Conservation (phyloP, 2,797 vertebrate species). For the Peromyscus attwateri region DNA sequence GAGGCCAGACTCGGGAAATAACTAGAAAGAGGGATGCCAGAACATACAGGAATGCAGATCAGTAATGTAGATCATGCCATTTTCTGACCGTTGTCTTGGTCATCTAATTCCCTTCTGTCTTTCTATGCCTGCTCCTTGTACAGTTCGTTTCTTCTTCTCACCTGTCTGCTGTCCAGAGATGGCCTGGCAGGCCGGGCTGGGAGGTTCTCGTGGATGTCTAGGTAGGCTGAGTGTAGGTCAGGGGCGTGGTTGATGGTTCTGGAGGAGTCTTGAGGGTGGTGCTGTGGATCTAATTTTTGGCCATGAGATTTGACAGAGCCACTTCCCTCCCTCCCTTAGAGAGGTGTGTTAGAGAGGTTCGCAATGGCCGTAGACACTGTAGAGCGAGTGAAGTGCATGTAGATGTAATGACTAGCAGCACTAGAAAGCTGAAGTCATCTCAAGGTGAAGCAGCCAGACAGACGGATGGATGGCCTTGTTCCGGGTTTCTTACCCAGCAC, state of each 20-base stretch:
- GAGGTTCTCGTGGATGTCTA: neutral
- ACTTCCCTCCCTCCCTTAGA: neutral
- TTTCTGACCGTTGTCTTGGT: conserved; percentile 24
- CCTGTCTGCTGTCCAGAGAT: neutral
- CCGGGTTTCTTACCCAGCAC: neutral
- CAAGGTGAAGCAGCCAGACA: neutral
- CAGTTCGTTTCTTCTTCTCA: neutral
- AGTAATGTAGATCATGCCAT: neutral
- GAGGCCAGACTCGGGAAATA: neutral
- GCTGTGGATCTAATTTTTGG: neutral
- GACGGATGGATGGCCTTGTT: neutral
- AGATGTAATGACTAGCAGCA: neutral
- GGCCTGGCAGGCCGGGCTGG: neutral
- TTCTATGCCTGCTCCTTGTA: neutral
- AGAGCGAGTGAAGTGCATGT: neutral
- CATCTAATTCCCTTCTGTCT: neutral
- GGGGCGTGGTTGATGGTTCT: neutral
- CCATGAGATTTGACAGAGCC: neutral
- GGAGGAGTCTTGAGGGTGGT: neutral
- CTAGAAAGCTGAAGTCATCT: neutral
- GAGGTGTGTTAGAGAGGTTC: neutral
- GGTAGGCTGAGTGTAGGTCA: neutral
- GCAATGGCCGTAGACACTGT: neutral
- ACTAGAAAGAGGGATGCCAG: neutral
- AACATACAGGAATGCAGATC: neutral